Conservation (phyloP, 92 coral and sea anemone species). For the Pocillopora meandrina region DNA sequence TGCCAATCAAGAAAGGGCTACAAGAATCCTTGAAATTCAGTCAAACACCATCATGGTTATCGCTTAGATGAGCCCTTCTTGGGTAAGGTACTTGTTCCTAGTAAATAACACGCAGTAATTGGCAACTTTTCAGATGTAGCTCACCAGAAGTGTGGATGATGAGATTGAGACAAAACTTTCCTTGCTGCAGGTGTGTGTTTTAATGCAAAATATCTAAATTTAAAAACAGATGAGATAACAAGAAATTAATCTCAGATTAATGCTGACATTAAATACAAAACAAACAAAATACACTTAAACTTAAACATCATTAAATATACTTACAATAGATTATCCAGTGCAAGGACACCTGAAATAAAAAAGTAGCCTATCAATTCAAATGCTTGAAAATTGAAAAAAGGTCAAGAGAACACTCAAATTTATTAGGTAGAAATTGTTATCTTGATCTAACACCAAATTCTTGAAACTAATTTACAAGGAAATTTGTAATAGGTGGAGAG, state of each 20-base stretch:
- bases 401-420: no score
- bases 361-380: background rate
- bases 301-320: conserved; percentile 34
- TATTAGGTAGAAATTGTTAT: no score
- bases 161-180: conserved; percentile 86
- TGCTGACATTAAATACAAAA: background rate
- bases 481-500: no score
- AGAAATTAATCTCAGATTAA: background rate
- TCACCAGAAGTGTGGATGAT: conserved; percentile 95
- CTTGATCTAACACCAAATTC: no score
- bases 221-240: background rate
- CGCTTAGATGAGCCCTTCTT: no score
- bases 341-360: conserved; percentile 77
- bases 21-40: no score
- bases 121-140: background rate
- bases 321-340: conserved; percentile 90
- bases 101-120: no score
- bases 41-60: no score
- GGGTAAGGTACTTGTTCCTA: no score
- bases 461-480: no score
- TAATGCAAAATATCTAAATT: conserved; percentile 83
- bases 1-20: no score
- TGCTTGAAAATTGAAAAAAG: background rate
- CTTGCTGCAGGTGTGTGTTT: conserved; percentile 87
- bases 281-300: background rate